Base-by-base conservation (phyloP, 2,888 invertebrate genomes). In the Sepioteuthis lessoniana region DNA sequence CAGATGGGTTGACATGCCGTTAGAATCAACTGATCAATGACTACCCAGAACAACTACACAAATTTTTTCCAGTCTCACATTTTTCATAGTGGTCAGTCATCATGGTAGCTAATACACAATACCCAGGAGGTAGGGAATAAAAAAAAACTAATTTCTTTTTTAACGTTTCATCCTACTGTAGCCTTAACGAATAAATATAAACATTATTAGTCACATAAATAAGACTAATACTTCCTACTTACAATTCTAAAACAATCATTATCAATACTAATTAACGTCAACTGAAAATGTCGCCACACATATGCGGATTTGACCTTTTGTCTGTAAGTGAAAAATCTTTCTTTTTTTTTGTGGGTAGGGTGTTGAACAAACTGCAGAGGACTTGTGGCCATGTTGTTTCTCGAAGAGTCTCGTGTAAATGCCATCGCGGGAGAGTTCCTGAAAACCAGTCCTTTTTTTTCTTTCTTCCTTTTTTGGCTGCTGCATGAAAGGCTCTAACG, bases 231-330 rank as follows among this genome's bases (percentile, higher is more conserved):
- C 76, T 76, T 76, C 76, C 76, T 76, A 76, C n/a, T n/a, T n/a
- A n/a, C 31, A 76, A 76, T 8, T n/a, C 31, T 31, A 76, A 76
- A 76, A 76, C 76, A 76, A 76, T 76, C 76, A 76, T 76, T 76
- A 76, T n/a, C 76, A 35, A n/a, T 76, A 76, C n/a, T 76, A 76
- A 76, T 76, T 76, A 76, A 76, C 76, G 76, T 76, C 76, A 76
- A n/a, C 76, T 76, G 0, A n/a, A 76, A 76, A 76, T 76, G 76
- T 76, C 76, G 76, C 76, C 13, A 35, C n/a, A 76, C 76, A 76
- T 76, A 19, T 76, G 76, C 76, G 76, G 25, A 76, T 76, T 13
- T 76, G 76, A 76, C 76, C 76, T 76, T 76, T 76, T n/a, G 76
- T 35, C 3, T 76, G n/a, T 35, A 76, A 76, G n/a, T 19, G 76